These are phyloP conservation scores for Thunnus thynnus DNA, from an alignment of 2,113 vertebrate genomes.

Conservation along the genomic window DNA sequence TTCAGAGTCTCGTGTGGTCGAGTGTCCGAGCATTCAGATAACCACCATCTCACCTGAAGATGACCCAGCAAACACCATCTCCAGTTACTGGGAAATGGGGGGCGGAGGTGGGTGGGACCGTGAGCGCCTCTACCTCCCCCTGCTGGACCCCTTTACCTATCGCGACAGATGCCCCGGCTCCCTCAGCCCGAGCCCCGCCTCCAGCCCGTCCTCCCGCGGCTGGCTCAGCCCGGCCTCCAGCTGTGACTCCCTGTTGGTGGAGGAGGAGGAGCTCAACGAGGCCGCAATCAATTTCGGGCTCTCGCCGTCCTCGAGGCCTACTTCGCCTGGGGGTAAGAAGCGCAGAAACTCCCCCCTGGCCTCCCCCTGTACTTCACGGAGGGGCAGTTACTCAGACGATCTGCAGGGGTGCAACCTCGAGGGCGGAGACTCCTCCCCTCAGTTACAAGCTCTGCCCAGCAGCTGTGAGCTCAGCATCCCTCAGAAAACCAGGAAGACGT, in stretches of 20 bases:
- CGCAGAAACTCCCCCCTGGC: constrained; percentile 86
- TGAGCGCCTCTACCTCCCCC: constrained; percentile 89
- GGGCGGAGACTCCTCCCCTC: constrained; percentile 72
- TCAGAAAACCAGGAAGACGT: constrained; percentile 93
- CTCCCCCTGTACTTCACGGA: constrained; percentile 88
- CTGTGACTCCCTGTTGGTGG: constrained; percentile 90
- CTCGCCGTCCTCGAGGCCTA: constrained; percentile 87
- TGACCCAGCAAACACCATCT: constrained; percentile 71
- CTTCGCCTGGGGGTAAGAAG: constrained; percentile 92
- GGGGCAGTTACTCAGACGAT: constrained; percentile 91
- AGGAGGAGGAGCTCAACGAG: constrained; percentile 92
- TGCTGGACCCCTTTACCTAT: constrained; percentile 90
- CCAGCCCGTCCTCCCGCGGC: constrained; percentile 92
- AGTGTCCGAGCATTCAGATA: constrained; percentile 95
- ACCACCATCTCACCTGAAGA: constrained; percentile 92
- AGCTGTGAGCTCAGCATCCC: constrained; percentile 89
- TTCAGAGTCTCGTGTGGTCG: constrained; percentile 88
- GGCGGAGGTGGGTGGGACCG: constrained; percentile 85
- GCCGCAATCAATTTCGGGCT: constrained; percentile 88
- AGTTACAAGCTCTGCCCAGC: constrained; percentile 71
- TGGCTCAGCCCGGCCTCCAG: constrained; percentile 92
- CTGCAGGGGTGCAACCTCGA: constrained; percentile 73
- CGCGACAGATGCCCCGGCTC: constrained; percentile 88
- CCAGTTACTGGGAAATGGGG: constrained; percentile 84
- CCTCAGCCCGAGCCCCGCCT: constrained; percentile 91